phyloP scores from a whole-genome alignment of 2,888 invertebrate genomes.

The Dyspetes luteomarginatus region DNA sequence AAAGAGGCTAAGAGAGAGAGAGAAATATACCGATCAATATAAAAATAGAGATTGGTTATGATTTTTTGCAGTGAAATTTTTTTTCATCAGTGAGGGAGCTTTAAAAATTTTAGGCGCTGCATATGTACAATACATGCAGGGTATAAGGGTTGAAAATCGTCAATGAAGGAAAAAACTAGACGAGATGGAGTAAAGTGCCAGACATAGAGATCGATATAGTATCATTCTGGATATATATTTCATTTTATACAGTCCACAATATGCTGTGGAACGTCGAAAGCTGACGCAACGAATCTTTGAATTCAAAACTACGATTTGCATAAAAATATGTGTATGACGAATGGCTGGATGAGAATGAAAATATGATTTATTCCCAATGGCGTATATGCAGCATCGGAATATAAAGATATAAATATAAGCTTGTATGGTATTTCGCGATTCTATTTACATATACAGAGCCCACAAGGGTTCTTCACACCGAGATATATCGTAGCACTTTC shows the following conservation, averaged over 20 bases:
- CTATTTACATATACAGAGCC: too few relatives aligned
- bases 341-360: too few relatives aligned
- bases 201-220: neutral
- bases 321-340: too few relatives aligned
- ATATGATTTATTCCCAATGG: too few relatives aligned
- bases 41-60: neutral
- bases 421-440: too few relatives aligned
- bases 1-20: slow-evolving; percentile 28
- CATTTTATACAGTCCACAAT: neutral
- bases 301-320: too few relatives aligned
- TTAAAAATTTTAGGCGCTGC: neutral
- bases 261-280: too few relatives aligned
- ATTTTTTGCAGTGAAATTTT: neutral
- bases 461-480: too few relatives aligned
- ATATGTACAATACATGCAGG: neutral
- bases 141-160: neutral
- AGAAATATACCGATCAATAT: neutral
- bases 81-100: neutral
- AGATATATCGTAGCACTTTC: too few relatives aligned
- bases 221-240: neutral
- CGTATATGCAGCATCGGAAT: too few relatives aligned
- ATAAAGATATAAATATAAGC: too few relatives aligned
- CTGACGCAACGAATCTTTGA: too few relatives aligned
- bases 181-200: neutral
- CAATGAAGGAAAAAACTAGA: neutral